phyloP scores from a whole-genome alignment of 2,113 vertebrate species.

The Tapirus terrestris region DNA sequence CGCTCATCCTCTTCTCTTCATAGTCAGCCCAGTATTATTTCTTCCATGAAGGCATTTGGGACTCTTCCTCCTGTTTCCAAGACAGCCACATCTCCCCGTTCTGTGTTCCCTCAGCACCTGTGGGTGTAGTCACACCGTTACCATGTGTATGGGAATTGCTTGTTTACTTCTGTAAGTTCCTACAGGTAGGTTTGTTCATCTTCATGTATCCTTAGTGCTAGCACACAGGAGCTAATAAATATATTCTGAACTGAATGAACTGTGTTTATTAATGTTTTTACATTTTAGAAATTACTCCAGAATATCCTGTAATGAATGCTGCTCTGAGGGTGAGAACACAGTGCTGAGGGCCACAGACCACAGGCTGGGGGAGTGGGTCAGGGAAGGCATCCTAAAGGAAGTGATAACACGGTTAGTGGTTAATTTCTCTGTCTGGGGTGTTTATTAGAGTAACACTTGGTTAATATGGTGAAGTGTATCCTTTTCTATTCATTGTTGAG shows the following conservation, averaged over 20 bases:
- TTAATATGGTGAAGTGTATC: not conserved
- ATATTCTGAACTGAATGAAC: not conserved
- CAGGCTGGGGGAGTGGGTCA: too few species aligned
- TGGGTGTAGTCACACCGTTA: too few species aligned
- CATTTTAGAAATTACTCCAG: not conserved
- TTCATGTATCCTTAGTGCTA: too few species aligned
- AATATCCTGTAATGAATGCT: too few species aligned
- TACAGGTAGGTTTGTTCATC: not conserved
- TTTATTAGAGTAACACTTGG: not conserved
- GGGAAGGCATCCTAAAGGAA: not conserved
- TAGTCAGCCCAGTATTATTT: not conserved
- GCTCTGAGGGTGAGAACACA: not conserved
- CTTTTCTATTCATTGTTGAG: not conserved
- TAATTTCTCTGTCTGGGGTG: not conserved
- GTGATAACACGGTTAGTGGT: not conserved
- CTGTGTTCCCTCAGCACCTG: not conserved
- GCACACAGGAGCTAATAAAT: not conserved
- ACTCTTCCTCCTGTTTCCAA: not conserved
- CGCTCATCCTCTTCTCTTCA: not conserved
- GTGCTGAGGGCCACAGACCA: not conserved
- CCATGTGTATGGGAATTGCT: rapidly evolving
- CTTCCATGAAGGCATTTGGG: not conserved
- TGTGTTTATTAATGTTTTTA: not conserved
- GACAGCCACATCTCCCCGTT: rapidly evolving
- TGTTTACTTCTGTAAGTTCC: not conserved